Evolutionary conservation across 2,888 invertebrate genomes (phyloP), one percentile per base, ranked within the genome.

Genomic region (Merodon equestris): DNA sequence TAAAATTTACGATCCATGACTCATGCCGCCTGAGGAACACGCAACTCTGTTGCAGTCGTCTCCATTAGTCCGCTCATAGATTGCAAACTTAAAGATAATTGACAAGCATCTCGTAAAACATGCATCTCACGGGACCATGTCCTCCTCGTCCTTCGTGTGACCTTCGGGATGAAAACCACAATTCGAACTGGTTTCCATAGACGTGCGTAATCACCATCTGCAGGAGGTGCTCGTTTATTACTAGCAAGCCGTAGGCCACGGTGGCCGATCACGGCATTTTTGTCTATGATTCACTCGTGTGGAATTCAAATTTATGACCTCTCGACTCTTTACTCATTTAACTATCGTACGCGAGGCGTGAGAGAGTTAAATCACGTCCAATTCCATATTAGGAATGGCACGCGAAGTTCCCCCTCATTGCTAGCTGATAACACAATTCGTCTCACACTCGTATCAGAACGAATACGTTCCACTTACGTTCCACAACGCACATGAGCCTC

Each of bases 271-370:
- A 48, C 19, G 40, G 27, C 36, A 44, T 18, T 44, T 42, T 61
- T 5, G 57, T 36, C 72, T 76, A 66, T 77, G 77, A 77, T 68
- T 77, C 77, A 77, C 44, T 50, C 44, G 17, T 17, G 27, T 17
- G 67, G 77, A 77, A 77, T 77, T 77, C 57, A 58, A 70, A 70
- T 75, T 68, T 68, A 63, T 50, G 60, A 74, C 60, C n/a, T 53
- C n/a, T n/a, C n/a, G n/a, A n/a, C n/a, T 38, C 27, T 14, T 15
- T 44, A 38, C 13, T 9, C 13, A 64, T n/a, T n/a, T 45, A 56
- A 36, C 36, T 38, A 71, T 47, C 17, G 13, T 48, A 17, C 48
- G 42, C 38, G 44, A 53, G 40, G 67, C 73, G 72, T 77, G 77
- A 67, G 77, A 77, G 66, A 57, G 48, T 56, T 66, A 56, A 60